A percentile compares a stretch with the other conserved stretches of the same genome.
phyloP scores from a whole-genome alignment of 2,797 vertebrate genomes.

The Psittacula echo region DNA sequence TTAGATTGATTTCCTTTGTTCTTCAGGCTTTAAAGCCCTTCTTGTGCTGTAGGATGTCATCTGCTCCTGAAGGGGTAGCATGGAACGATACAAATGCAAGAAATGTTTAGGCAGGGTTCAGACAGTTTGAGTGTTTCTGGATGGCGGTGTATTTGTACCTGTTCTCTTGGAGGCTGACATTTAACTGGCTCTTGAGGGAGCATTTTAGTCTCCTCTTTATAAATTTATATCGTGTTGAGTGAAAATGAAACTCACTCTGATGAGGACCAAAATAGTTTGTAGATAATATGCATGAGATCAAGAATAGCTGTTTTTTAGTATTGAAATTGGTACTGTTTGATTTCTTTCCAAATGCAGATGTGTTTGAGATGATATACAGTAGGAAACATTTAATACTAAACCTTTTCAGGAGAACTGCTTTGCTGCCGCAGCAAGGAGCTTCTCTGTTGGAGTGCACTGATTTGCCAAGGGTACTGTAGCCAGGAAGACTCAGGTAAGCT shows the following conservation, averaged over 20 bases:
- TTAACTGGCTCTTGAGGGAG: background rate
- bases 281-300: background rate
- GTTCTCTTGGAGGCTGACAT: background rate
- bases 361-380: background rate
- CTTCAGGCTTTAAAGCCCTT: background rate
- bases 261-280: background rate
- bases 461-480: background rate
- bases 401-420: background rate
- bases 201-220: background rate
- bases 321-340: background rate
- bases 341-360: background rate
- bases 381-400: background rate
- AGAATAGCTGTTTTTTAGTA: background rate
- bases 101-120: background rate
- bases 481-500: background rate
- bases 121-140: background rate
- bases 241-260: background rate
- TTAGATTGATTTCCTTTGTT: background rate
- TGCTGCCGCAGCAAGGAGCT: background rate
- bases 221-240: accelerated
- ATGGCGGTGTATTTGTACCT: background rate
- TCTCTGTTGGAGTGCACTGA: background rate
- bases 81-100: background rate
- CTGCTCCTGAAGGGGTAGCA: background rate
- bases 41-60: background rate